Conservation (phyloP, 2,113 vertebrate species). For the Petromus typicus region DNA sequence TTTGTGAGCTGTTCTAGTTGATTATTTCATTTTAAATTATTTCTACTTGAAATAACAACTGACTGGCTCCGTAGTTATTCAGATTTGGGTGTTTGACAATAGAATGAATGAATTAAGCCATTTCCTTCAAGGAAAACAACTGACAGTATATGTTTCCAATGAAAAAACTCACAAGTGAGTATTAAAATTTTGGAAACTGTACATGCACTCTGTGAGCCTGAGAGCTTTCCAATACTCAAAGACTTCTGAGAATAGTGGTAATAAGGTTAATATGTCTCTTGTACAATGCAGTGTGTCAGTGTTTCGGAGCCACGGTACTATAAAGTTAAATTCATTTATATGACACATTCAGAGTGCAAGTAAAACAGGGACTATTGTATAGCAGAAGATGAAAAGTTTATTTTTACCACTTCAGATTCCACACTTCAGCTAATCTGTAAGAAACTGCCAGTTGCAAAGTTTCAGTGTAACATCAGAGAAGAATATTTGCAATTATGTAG, state of each 20-base stretch:
- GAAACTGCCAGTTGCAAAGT: constrained; percentile 12
- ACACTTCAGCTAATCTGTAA: background rate
- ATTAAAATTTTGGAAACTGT: constrained; percentile 11
- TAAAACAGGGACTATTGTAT: background rate
- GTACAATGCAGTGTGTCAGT: background rate
- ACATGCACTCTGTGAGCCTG: background rate
- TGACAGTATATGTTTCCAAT: background rate
- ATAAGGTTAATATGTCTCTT: background rate
- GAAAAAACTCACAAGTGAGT: constrained; percentile 13
- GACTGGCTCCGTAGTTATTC: background rate
- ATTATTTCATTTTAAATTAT: constrained; percentile 60
- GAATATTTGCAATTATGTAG: constrained; percentile 11
- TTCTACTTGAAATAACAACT: constrained; percentile 48
- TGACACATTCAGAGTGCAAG: background rate
- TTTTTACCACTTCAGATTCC: background rate
- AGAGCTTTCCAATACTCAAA: background rate
- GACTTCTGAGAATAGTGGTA: background rate
- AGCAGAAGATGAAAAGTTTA: background rate
- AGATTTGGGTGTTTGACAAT: constrained; percentile 18
- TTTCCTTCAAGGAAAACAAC: background rate
- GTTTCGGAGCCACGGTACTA: background rate
- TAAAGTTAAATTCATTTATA: no score
- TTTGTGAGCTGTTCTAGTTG: background rate
- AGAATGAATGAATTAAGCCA: constrained; percentile 28
- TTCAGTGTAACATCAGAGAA: constrained; percentile 16